phyloP scores from a whole-genome alignment of 2,888 invertebrate species.

The Sinelater perroti region DNA sequence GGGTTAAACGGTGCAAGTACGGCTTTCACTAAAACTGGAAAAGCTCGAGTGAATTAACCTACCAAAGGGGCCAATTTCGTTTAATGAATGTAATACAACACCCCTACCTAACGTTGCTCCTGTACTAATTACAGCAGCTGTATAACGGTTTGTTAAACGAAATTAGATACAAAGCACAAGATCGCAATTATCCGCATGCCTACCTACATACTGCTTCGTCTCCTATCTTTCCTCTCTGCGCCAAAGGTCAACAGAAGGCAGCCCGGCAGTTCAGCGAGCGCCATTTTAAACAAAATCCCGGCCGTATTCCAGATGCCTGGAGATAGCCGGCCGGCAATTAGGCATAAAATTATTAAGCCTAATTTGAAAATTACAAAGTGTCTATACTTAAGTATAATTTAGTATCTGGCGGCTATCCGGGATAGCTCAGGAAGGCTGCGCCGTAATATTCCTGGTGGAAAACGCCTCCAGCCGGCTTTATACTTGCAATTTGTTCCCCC shows the following conservation, averaged over 20 bases:
- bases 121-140: constrained; percentile 31
- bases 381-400: constrained; percentile 26
- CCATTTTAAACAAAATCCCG: background rate
- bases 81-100: constrained; percentile 36
- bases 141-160: constrained; percentile 35
- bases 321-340: constrained; percentile 20
- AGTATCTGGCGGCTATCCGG: constrained; percentile 21
- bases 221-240: constrained; percentile 10
- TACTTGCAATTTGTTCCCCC: constrained; percentile 49
- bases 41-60: constrained; percentile 35
- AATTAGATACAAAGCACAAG: constrained; percentile 34
- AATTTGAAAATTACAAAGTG: constrained; percentile 32
- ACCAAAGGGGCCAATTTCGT: constrained; percentile 35
- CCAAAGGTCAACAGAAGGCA: constrained; percentile 4
- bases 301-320: background rate
- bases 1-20: constrained; percentile 26
- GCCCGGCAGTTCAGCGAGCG: background rate
- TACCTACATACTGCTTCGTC: constrained; percentile 33
- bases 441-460: constrained; percentile 27
- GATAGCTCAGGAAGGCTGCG: constrained; percentile 23
- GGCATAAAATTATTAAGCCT: constrained; percentile 17
- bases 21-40: constrained; percentile 18
- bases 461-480: constrained; percentile 38
- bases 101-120: constrained; percentile 33
- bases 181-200: constrained; percentile 32